phyloP scores from a whole-genome alignment of 2,797 vertebrate genomes.

The Odontamblyopus rebecca region DNA sequence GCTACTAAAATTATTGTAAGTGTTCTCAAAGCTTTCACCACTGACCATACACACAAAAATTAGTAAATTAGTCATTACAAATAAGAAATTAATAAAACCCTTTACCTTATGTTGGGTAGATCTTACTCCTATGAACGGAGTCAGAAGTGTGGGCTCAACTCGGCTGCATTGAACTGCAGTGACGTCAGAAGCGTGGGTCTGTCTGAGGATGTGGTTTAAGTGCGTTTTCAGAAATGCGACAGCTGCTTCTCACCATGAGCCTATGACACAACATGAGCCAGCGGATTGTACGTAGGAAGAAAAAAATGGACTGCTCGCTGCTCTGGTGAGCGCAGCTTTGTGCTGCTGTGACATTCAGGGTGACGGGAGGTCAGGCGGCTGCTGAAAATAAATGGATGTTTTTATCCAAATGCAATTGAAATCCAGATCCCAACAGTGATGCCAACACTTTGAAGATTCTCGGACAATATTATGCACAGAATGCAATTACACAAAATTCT shows the following conservation, averaged over 20 bases:
- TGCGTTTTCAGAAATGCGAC: not conserved
- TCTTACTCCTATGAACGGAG: not conserved
- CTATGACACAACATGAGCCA: slow-evolving; percentile 2
- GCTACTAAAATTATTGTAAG: not conserved
- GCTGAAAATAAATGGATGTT: no score
- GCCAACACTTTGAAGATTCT: no score
- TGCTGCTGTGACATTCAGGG: not conserved
- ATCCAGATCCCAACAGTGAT: no score
- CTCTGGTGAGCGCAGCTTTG: not conserved
- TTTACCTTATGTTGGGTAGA: not conserved
- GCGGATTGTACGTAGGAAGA: not conserved
- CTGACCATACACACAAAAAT: no score
- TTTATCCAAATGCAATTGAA: no score
- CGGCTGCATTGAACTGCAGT: not conserved
- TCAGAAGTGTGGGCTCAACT: not conserved
- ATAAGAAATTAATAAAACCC: not conserved
- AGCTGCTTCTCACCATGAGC: not conserved
- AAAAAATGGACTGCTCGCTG: not conserved
- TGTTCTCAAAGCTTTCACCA: not conserved
- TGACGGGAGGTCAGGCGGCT: no score
- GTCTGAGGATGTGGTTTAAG: slow-evolving; percentile 5
- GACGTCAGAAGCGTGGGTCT: not conserved
- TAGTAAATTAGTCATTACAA: not conserved
- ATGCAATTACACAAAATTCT: no score
- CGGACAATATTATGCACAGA: no score